Percentiles rank a stretch among this genome's conserved stretches.
Conservation (phyloP, 1,140 invertebrate species). For the Tigriopus japonicus region DNA sequence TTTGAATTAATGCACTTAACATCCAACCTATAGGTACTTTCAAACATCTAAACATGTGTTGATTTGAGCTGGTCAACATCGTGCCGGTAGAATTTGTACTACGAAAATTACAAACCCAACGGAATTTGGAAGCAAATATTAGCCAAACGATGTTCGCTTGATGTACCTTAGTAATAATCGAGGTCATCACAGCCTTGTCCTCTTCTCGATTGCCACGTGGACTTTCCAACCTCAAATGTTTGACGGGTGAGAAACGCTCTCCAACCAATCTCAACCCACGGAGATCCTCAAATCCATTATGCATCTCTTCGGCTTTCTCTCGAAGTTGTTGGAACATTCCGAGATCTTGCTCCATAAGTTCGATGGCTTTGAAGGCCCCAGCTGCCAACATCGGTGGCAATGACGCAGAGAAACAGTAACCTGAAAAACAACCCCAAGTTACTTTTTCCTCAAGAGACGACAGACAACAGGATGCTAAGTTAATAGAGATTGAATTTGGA, state of each 20-base stretch:
- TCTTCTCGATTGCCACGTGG: slow-evolving; percentile 27
- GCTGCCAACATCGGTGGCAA: slow-evolving; percentile 73
- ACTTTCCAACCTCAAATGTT: slow-evolving; percentile 46
- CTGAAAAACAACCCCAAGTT: slow-evolving; percentile 20
- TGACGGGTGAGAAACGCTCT: slow-evolving; percentile 46
- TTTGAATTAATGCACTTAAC: no score
- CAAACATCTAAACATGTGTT: no score
- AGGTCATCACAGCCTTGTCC: slow-evolving; percentile 35
- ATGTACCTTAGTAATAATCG: slow-evolving; percentile 37
- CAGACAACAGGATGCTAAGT: no score
- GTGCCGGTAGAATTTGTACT: no score
- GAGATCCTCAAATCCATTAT: slow-evolving; percentile 23
- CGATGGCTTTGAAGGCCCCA: slow-evolving; percentile 56
- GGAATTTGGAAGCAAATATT: no score
- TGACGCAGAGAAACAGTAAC: slow-evolving; percentile 94
- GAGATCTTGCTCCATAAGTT: slow-evolving; percentile 48
- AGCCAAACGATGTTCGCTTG: no score
- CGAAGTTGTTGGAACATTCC: slow-evolving; percentile 29
- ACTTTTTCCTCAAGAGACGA: not conserved
- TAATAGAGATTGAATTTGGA: no score
- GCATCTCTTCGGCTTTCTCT: slow-evolving; percentile 15
- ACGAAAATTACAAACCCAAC: no score
- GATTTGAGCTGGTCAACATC: no score
- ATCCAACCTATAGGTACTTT: no score
- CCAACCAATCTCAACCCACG: slow-evolving; percentile 36